phyloP scores from a whole-genome alignment of 2,888 invertebrate genomes.

The Gibbula magus region DNA sequence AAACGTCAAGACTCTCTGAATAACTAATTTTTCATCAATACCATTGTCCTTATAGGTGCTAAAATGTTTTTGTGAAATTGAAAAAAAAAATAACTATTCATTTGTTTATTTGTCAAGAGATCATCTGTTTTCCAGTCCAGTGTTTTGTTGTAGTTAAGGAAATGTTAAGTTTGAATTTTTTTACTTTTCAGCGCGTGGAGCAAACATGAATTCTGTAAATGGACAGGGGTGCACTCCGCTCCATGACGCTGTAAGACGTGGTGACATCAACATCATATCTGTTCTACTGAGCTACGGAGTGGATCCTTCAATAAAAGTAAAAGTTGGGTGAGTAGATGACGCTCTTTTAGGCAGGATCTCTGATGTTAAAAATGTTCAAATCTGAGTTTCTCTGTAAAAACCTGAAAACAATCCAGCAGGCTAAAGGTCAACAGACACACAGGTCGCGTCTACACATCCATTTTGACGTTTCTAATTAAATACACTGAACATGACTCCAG shows the following conservation, averaged over 20 bases:
- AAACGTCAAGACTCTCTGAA: no score
- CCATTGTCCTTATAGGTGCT: no score
- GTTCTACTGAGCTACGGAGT: conserved; percentile 79
- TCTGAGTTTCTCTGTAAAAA: no score
- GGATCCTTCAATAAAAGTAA: conserved; percentile 78
- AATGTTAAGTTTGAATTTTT: not conserved
- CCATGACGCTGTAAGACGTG: conserved; percentile 80
- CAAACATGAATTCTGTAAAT: conserved; percentile 79
- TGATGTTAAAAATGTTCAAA: not conserved
- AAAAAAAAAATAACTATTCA: no score
- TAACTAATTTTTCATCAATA: no score
- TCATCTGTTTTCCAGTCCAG: not conserved
- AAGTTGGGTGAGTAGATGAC: conserved; percentile 77
- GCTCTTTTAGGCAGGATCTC: not conserved
- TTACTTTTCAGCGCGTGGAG: conserved; percentile 77
- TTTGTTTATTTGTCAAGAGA: no score
- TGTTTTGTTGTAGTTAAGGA: not conserved
- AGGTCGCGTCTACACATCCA: no score
- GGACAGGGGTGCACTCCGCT: conserved; percentile 80
- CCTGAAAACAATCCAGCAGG: no score
- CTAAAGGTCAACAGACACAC: no score
- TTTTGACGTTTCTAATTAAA: no score
- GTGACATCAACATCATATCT: conserved; percentile 78
- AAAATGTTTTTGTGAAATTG: no score
- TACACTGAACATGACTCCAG: no score